phyloP scores from a whole-genome alignment of 2,888 invertebrate genomes.

The Ptilodon capucinus region DNA sequence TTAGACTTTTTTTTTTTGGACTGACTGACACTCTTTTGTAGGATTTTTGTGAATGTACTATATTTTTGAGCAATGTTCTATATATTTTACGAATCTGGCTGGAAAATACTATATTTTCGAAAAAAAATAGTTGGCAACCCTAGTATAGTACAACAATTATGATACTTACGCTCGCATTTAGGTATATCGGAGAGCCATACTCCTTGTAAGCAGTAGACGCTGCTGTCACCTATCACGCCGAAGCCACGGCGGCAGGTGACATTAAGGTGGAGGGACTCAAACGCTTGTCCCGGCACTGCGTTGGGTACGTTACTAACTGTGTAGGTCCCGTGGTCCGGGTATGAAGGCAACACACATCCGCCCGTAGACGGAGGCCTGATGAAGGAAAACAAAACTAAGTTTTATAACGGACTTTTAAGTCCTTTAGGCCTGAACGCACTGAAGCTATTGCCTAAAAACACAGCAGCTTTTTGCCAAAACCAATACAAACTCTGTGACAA shows the following conservation, averaged over 20 bases:
- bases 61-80: no score
- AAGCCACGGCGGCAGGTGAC: conserved; percentile 53
- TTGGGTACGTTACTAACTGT: conserved; percentile 35
- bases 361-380: conserved; percentile 34
- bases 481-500: no score
- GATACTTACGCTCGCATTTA: conserved; percentile 38
- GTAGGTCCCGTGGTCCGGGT: conserved; percentile 52
- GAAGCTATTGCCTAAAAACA: no score
- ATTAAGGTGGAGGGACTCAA: conserved; percentile 39
- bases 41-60: no score
- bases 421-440: no score
- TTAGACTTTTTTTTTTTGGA: no score
- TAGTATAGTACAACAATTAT: not conserved
- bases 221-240: conserved; percentile 29
- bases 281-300: conserved; percentile 45
- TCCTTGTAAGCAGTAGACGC: conserved; percentile 48
- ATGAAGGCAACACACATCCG: conserved; percentile 50
- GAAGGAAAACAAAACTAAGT: not conserved
- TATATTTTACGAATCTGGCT: no score
- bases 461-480: no score
- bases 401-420: not conserved
- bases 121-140: no score
- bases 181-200: conserved; percentile 41
- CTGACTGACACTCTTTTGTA: no score
- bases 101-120: no score